Conservation (phyloP, 1,140 invertebrate species). For the Pachyrhynchus sulphureomaculatus region DNA sequence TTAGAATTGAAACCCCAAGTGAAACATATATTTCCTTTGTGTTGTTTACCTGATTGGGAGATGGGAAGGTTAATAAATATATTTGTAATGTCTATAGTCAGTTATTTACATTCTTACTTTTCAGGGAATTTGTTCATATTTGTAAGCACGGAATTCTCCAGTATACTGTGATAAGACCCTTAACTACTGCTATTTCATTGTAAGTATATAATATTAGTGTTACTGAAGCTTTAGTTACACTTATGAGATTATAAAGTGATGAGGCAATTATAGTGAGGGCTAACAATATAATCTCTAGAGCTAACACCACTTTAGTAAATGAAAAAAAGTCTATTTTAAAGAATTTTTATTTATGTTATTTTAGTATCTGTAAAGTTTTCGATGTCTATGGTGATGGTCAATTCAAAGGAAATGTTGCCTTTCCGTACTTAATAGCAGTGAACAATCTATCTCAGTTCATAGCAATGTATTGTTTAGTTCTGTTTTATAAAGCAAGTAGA, state of each 20-base stretch:
- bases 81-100: not conserved
- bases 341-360: conserved; percentile 58
- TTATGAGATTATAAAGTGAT: too few relatives aligned
- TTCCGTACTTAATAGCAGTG: conserved; percentile 86
- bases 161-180: conserved; percentile 86
- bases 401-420: conserved; percentile 80
- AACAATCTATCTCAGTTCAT: conserved; percentile 96
- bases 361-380: conserved; percentile 82
- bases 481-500: conserved; percentile 90
- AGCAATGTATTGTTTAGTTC: conserved; percentile 93
- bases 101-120: conserved; percentile 29
- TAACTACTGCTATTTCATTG: conserved; percentile 88
- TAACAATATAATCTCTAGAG: too few relatives aligned
- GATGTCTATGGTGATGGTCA: conserved; percentile 89
- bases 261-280: too few relatives aligned
- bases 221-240: too few relatives aligned
- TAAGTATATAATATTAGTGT: too few relatives aligned
- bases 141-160: conserved; percentile 96
- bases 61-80: conserved; percentile 70
- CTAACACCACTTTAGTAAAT: too few relatives aligned
- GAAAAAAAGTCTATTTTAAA: too few relatives aligned
- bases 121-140: conserved; percentile 84
- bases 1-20: conserved; percentile 84
- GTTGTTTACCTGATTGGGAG: conserved; percentile 81
- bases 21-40: conserved; percentile 81